These are phyloP conservation scores for Labia minor DNA, from an alignment of 2,888 invertebrate genomes.

Conservation along the genomic window DNA sequence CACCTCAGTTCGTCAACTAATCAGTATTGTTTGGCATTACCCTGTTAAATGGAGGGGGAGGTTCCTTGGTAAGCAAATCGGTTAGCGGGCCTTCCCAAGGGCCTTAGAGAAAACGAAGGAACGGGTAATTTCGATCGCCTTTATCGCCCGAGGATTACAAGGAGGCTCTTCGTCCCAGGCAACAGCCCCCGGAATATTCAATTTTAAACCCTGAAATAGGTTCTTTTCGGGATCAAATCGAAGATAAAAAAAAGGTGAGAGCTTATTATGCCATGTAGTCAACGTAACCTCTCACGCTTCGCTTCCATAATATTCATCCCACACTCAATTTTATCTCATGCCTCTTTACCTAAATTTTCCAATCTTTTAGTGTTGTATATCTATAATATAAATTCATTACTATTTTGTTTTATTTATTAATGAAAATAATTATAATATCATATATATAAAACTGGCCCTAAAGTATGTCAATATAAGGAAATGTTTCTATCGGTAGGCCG, in stretches of 20 bases:
- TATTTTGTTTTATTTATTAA: no score
- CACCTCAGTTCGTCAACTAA: not conserved
- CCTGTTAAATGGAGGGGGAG: not conserved
- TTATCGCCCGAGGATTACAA: slow-evolving; percentile 2
- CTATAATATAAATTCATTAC: not conserved
- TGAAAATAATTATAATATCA: no score
- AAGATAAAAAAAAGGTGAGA: not conserved
- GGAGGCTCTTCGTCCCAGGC: not conserved
- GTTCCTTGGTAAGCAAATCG: not conserved
- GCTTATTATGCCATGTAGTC: slow-evolving; percentile 7
- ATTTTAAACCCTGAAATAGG: not conserved
- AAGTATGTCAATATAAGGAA: no score
- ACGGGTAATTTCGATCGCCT: slow-evolving; percentile 7
- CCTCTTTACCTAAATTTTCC: not conserved
- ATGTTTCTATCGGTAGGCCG: no score
- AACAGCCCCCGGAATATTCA: not conserved
- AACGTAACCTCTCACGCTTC: slow-evolving; percentile 13
- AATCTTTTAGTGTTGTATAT: not conserved
- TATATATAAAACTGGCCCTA: no score
- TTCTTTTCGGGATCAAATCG: not conserved
- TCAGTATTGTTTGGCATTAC: not conserved
- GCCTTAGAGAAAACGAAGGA: not conserved
- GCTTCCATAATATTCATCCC: not conserved
- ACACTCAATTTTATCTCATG: not conserved
- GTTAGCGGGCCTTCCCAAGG: not conserved